Percentiles rank a stretch among this genome's conserved stretches.
These are phyloP conservation scores for Oryctes rhinoceros DNA, from an alignment of 1,140 invertebrate genomes.

Conservation along the genomic window DNA sequence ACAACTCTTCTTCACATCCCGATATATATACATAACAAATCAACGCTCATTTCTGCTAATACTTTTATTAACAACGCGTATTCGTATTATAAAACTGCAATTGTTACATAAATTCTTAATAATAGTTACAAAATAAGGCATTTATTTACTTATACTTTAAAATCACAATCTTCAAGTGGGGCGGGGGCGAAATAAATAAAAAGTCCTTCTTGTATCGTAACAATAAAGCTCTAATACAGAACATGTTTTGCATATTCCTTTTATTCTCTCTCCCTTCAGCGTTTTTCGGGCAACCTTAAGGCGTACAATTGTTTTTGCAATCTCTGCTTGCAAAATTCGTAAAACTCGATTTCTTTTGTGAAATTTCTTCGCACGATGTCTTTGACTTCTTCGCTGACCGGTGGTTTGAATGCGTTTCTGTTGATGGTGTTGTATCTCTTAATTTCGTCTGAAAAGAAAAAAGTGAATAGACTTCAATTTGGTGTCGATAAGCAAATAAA, in stretches of 20 bases:
- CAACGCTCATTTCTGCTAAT: background rate
- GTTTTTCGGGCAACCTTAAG: conserved; percentile 61
- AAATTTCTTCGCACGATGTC: conserved; percentile 87
- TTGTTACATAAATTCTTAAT: conserved; percentile 5
- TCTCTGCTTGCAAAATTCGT: conserved; percentile 87
- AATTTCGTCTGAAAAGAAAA: conserved; percentile 71
- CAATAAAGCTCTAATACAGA: background rate
- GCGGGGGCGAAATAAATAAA: conserved; percentile 7
- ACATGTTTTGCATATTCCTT: background rate
- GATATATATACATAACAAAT: background rate
- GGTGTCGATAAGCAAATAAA: too few species aligned
- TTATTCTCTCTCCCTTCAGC: background rate
- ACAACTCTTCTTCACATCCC: background rate
- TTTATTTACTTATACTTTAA: conserved; percentile 30
- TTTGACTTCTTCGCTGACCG: conserved; percentile 85
- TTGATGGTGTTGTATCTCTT: conserved; percentile 82
- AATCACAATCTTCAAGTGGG: conserved; percentile 3
- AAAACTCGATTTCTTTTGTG: conserved; percentile 90
- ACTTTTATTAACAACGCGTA: conserved; percentile 4
- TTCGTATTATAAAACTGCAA: conserved; percentile 16
- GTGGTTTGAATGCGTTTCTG: conserved; percentile 86
- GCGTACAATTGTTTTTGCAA: conserved; percentile 82
- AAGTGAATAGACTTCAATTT: too few species aligned
- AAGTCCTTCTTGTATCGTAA: background rate
- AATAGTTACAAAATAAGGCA: conserved; percentile 13